Percentiles rank a stretch among this genome's conserved stretches.
phyloP scores from a whole-genome alignment of 2,888 invertebrate species.

The Malacosoma neustria region DNA sequence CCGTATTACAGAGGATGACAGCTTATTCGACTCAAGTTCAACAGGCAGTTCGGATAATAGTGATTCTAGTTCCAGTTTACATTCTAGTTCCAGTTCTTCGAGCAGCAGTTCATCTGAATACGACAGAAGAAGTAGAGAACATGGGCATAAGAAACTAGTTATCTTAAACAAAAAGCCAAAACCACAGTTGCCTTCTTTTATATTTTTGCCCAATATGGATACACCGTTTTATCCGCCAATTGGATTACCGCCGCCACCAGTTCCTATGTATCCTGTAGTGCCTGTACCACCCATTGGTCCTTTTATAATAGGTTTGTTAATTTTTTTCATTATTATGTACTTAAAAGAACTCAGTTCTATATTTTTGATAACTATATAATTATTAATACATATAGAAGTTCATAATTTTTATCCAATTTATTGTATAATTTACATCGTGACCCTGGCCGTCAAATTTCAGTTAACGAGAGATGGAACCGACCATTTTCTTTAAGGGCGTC shows the following conservation, averaged over 20 bases:
- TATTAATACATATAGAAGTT: too few relatives aligned
- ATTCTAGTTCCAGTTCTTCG: conserved; percentile 18
- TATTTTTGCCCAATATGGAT: conserved; percentile 53
- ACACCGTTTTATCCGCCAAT: conserved; percentile 57
- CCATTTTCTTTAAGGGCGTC: too few relatives aligned
- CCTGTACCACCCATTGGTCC: conserved; percentile 48
- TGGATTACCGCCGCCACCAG: conserved; percentile 46
- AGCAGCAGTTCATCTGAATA: conserved; percentile 14
- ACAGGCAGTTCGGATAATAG: conserved; percentile 16
- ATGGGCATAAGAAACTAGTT: conserved; percentile 51
- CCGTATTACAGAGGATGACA: conserved; percentile 52
- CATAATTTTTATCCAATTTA: too few relatives aligned
- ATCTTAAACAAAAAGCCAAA: conserved; percentile 49
- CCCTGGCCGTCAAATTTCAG: too few relatives aligned
- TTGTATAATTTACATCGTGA: too few relatives aligned
- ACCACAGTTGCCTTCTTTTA: conserved; percentile 53
- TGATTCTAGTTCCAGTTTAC: conserved; percentile 16
- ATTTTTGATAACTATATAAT: too few relatives aligned
- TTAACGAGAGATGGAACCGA: too few relatives aligned
- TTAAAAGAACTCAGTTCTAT: too few relatives aligned
- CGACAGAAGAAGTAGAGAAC: conserved; percentile 23
- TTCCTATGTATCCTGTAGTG: conserved; percentile 58
- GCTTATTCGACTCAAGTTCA: conserved; percentile 42
- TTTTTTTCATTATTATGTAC: too few relatives aligned
- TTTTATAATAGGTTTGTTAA: conserved; percentile 26